phyloP scores from a whole-genome alignment of 2,113 vertebrate species.

The Saimiri boliviensis region DNA sequence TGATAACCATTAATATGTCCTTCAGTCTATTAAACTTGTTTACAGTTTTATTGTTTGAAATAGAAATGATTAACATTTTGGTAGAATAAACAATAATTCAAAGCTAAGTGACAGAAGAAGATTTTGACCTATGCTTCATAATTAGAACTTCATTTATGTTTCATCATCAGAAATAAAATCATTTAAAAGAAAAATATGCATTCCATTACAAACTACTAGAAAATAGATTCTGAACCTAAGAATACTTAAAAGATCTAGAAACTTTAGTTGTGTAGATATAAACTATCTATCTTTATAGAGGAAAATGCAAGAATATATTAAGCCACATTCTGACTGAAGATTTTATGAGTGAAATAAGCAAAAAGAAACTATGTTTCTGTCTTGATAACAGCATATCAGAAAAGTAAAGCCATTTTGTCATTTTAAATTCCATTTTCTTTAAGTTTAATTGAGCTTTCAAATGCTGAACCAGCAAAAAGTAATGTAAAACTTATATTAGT shows the following conservation, averaged over 20 bases:
- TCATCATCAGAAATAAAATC: background rate
- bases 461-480: constrained; percentile 41
- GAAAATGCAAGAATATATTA: background rate
- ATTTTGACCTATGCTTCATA: background rate
- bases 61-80: background rate
- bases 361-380: background rate
- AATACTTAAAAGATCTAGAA: background rate
- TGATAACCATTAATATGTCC: background rate
- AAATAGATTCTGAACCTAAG: background rate
- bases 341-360: background rate
- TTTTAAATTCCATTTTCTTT: constrained; percentile 52
- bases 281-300: background rate
- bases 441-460: constrained; percentile 10
- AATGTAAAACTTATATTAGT: background rate
- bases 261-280: background rate
- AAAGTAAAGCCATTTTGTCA: constrained; percentile 4
- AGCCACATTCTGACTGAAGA: background rate
- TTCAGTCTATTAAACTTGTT: background rate
- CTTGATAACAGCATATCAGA: background rate
- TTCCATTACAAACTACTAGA: background rate
- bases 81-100: background rate
- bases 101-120: background rate
- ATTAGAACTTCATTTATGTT: background rate
- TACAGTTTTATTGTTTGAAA: background rate
- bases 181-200: background rate